Base-by-base conservation (phyloP, 2,888 invertebrate species). In the Sarcophaga caerulescens region DNA sequence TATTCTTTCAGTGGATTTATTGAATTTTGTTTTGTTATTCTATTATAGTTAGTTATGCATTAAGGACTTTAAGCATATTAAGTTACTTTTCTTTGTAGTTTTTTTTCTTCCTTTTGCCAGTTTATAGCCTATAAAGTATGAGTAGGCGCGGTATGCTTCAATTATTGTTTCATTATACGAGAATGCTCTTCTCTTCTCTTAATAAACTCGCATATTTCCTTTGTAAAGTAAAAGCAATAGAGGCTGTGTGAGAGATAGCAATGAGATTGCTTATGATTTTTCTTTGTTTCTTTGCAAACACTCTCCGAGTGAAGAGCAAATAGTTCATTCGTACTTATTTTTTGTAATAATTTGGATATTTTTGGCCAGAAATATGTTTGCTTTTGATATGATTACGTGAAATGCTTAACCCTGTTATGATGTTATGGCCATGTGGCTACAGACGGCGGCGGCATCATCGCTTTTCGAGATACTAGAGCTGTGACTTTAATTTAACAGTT, bases 151-250 rank as follows among this genome's bases (percentile, higher is more conserved):
- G 45, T 60, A 82, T 78, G 66, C 74, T 70, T 60, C 85, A 81
- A 78, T 81, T 70, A 70, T 66, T 75, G 70, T 21, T 65, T 78
- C 75, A 78, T 75, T 81, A 69, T 47, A 70, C 35, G 35, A 35
- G 8, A 0, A 6, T 35, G 0, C 6, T 35, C 35, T 23, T 3
- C 23, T 4, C 25, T 85, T 77, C 21, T 65, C 25, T 19, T 81
- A 81, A 78, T 68, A 76, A 60, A 65, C 47, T 81, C 60, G 35
- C 47, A 44, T 78, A 70, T 44, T 81, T 85, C 78, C 81, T 69
- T 74, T 60, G 45, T 76, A 47, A 47, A 73, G n/a, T 25, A 4
- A 62, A 73, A 45, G 47, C 68, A 19, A 35, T 35, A 35, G 17
- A 44, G 68, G 19, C 25, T 23, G 66, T 52, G 23, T 59, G 62